phyloP scores from a whole-genome alignment of 2,888 invertebrate genomes.

The Oeneis ivallda region DNA sequence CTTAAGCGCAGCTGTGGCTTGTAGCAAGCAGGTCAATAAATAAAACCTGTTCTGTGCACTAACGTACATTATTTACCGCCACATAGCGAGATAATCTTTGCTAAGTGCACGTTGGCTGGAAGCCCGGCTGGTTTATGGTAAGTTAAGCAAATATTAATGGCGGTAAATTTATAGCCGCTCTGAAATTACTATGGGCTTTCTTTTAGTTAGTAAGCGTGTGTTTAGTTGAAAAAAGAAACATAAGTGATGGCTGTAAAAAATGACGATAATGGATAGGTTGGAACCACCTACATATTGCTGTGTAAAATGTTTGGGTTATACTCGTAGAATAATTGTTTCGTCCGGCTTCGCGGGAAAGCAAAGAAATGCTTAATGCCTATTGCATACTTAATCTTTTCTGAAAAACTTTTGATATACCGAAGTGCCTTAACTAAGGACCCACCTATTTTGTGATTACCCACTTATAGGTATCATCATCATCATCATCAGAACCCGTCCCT shows the following conservation, averaged over 20 bases:
- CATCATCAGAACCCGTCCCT: no score
- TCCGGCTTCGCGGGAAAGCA: no score
- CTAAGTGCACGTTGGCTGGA: constrained; percentile 60
- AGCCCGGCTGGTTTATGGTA: constrained; percentile 61
- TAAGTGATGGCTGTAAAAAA: constrained; percentile 23
- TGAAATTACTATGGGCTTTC: constrained; percentile 47
- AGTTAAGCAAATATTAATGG: constrained; percentile 71
- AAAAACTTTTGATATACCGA: no score
- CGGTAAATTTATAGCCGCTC: constrained; percentile 60
- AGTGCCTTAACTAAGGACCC: no score
- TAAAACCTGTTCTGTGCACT: constrained; percentile 45
- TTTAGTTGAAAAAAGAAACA: constrained; percentile 13
- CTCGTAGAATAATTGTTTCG: no score
- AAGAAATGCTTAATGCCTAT: no score
- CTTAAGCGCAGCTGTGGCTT: constrained; percentile 18
- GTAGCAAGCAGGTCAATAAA: constrained; percentile 20
- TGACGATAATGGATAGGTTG: constrained; percentile 14
- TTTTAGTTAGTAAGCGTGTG: constrained; percentile 29
- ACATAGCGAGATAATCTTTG: constrained; percentile 61
- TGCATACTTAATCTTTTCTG: no score
- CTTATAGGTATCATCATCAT: no score
- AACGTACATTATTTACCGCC: constrained; percentile 62
- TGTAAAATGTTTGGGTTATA: no score
- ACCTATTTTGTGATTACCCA: no score
- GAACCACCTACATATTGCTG: background rate